These are phyloP conservation scores for Drosophila pseudotakahashii DNA, from an alignment of 2,888 invertebrate genomes.

Conservation along the genomic window DNA sequence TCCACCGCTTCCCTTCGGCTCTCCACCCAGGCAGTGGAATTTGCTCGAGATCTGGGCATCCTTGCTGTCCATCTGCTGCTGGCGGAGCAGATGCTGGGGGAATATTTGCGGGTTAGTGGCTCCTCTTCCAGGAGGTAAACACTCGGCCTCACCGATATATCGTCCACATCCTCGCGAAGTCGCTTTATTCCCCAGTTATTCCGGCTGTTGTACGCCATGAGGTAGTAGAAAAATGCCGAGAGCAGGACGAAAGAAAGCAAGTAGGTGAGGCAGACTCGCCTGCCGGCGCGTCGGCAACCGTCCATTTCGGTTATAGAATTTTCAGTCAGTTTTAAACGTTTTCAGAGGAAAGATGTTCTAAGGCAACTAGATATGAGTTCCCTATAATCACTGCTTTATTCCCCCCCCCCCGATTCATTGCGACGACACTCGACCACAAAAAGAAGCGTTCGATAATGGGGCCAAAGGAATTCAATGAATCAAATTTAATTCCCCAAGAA, in stretches of 20 bases:
- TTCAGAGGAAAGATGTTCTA: not conserved
- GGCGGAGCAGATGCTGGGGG: conserved; percentile 10
- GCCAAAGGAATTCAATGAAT: conserved; percentile 27
- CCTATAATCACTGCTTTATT: not conserved
- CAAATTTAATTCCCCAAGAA: conserved; percentile 46
- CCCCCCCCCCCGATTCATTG: not conserved
- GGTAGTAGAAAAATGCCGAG: conserved; percentile 44
- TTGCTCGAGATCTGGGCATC: not conserved
- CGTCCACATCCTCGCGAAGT: conserved; percentile 43
- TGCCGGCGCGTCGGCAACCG: not conserved
- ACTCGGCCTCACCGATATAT: conserved; percentile 45
- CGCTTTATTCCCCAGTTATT: conserved; percentile 22
- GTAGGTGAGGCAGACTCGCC: conserved; percentile 29
- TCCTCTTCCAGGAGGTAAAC: too few species aligned
- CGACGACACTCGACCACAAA: conserved; percentile 24
- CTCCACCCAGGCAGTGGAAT: conserved; percentile 1
- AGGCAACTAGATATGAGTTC: not conserved
- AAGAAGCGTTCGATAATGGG: conserved; percentile 12
- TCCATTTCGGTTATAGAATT: conserved; percentile 37
- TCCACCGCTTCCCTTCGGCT: not conserved
- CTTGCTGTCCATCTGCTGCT: conserved; percentile 6
- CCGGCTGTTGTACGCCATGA: conserved; percentile 39
- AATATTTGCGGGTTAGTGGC: too few species aligned
- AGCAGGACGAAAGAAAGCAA: conserved; percentile 49
- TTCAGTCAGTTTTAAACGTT: not conserved